Conservation (phyloP, 2,888 invertebrate genomes). For the Calephelis perditalis region DNA sequence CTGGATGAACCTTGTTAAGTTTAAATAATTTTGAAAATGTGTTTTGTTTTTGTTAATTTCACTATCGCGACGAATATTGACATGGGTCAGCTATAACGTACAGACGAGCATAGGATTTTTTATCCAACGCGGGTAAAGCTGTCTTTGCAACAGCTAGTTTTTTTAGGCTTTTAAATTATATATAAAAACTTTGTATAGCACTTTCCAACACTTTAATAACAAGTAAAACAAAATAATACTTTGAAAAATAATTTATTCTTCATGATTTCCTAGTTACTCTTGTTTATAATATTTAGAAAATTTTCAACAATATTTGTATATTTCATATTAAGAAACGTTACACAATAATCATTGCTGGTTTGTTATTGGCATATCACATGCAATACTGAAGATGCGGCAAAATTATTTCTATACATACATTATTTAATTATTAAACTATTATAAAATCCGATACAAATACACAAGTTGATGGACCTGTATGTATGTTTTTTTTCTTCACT, state of each 20-base stretch:
- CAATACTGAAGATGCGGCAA: conserved; percentile 47
- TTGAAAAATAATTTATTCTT: conserved; percentile 77
- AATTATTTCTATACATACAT: conserved; percentile 18
- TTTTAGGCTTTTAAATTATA: not conserved
- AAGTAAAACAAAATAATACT: conserved; percentile 57
- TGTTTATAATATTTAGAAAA: conserved; percentile 74
- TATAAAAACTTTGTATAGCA: conserved; percentile 7
- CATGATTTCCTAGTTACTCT: conserved; percentile 69
- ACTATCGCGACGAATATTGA: no score
- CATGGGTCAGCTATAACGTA: no score
- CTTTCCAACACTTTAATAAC: not conserved
- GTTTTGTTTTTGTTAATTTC: no score
- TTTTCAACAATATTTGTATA: conserved; percentile 76
- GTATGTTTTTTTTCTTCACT: conserved; percentile 1
- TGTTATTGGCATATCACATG: conserved; percentile 74
- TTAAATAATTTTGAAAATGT: no score
- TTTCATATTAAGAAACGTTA: conserved; percentile 70
- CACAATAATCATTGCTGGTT: conserved; percentile 70
- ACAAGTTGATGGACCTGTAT: conserved; percentile 15
- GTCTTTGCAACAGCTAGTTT: not conserved
- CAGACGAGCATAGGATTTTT: no score
- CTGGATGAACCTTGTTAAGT: no score
- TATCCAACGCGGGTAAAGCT: no score
- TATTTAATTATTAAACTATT: conserved; percentile 19
- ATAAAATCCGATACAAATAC: conserved; percentile 22